phyloP scores from a whole-genome alignment of 2,797 vertebrate genomes.

The Gymnocypris eckloni region DNA sequence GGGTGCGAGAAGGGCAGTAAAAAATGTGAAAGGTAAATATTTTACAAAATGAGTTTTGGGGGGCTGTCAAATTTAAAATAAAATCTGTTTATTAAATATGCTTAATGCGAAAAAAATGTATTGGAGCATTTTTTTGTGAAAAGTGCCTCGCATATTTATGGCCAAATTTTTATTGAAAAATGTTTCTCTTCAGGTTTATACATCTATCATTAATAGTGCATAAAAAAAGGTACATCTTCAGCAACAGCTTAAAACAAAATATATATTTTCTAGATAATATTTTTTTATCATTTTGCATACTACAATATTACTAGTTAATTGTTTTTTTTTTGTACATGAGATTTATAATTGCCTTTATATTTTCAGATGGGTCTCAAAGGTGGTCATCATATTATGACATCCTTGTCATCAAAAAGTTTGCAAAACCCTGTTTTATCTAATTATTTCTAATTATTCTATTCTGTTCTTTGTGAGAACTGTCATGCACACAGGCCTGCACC shows the following conservation, averaged over 20 bases:
- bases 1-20: not conserved
- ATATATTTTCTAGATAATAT: not conserved
- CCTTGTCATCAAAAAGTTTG: not conserved
- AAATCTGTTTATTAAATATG: not conserved
- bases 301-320: not conserved
- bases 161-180: not conserved
- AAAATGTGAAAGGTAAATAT: not conserved
- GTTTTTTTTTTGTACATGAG: not conserved
- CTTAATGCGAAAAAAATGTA: not conserved
- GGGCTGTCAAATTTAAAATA: not conserved
- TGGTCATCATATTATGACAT: not conserved
- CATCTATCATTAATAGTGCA: not conserved
- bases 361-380: not conserved
- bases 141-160: not conserved
- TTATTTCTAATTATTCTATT: slow-evolving; percentile 5
- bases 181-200: not conserved
- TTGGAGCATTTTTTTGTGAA: not conserved
- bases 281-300: not conserved
- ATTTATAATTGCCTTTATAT: not conserved
- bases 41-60: not conserved
- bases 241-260: not conserved
- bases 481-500: slow-evolving; percentile 31
- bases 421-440: not conserved
- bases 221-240: not conserved
- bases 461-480: slow-evolving; percentile 42